A percentile compares a stretch with the other conserved stretches of the same genome.
phyloP scores from a whole-genome alignment of 2,113 vertebrate genomes.

The Urocitellus parryii region DNA sequence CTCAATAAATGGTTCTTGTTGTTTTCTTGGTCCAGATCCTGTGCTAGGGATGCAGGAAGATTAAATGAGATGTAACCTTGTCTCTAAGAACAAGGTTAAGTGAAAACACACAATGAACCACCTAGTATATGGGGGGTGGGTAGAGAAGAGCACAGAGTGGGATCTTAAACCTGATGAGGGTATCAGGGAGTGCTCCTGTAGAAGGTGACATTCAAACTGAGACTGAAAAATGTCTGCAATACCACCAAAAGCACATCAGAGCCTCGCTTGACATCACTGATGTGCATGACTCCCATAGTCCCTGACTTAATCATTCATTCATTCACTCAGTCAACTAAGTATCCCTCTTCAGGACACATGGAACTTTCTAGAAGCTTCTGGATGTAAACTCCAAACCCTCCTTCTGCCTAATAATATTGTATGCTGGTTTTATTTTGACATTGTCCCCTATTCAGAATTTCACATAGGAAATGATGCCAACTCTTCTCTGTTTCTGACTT shows the following conservation, averaged over 20 bases:
- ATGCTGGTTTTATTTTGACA: constrained; percentile 24
- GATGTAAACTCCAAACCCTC: background rate
- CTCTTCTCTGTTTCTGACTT: background rate
- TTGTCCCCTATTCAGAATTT: background rate
- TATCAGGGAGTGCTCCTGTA: background rate
- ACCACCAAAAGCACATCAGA: background rate
- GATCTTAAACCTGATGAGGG: background rate
- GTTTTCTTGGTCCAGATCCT: background rate
- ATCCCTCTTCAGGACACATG: background rate
- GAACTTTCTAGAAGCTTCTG: constrained; percentile 45
- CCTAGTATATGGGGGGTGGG: background rate
- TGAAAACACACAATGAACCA: background rate
- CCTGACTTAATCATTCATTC: background rate
- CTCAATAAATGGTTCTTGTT: background rate
- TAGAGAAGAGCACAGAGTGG: background rate
- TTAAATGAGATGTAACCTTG: background rate
- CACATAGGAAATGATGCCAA: background rate
- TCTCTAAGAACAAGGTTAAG: background rate
- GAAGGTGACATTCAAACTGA: background rate
- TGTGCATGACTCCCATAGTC: background rate
- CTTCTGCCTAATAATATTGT: background rate
- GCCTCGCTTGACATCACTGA: background rate
- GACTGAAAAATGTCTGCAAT: background rate
- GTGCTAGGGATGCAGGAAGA: background rate
- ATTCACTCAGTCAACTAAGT: background rate